A percentile compares a stretch with the other conserved stretches of the same genome.
phyloP scores from a whole-genome alignment of 2,113 vertebrate genomes.

The Camelus dromedarius region DNA sequence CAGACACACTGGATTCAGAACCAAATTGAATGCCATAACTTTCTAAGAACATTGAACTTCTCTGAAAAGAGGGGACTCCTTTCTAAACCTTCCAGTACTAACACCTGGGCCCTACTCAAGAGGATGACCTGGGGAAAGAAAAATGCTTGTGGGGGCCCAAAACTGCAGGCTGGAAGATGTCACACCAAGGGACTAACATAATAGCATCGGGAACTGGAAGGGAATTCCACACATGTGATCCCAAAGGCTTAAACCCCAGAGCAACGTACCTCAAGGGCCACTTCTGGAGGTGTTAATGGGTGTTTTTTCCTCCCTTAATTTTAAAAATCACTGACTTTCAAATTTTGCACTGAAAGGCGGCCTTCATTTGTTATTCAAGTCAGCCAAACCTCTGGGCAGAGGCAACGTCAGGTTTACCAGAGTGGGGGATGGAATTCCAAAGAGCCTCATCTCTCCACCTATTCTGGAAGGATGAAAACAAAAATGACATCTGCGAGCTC shows the following conservation, averaged over 20 bases:
- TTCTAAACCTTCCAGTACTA: not conserved
- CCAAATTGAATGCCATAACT: not conserved
- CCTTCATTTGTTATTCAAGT: constrained; percentile 47
- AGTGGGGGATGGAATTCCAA: not conserved
- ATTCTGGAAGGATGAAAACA: constrained; percentile 9
- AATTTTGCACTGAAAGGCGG: not conserved
- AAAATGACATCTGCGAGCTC: not conserved
- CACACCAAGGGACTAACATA: not conserved
- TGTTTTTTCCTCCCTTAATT: not conserved
- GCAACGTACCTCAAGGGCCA: not conserved
- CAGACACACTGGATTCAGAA: not conserved
- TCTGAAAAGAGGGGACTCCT: not conserved
- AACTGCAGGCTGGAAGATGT: not conserved
- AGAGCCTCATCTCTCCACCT: not conserved
- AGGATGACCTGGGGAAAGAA: not conserved
- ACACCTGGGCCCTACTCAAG: not conserved
- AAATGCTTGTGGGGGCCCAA: not conserved
- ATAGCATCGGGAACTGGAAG: not conserved
- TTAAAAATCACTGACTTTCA: constrained; percentile 34
- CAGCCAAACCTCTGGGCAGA: not conserved
- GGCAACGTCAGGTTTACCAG: not conserved
- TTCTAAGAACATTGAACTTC: not conserved
- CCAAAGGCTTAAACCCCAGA: not conserved
- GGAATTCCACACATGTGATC: not conserved
- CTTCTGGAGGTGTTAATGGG: not conserved